These are phyloP conservation scores for Phocides pigmalion DNA, from an alignment of 1,140 invertebrate species.

Conservation along the genomic window DNA sequence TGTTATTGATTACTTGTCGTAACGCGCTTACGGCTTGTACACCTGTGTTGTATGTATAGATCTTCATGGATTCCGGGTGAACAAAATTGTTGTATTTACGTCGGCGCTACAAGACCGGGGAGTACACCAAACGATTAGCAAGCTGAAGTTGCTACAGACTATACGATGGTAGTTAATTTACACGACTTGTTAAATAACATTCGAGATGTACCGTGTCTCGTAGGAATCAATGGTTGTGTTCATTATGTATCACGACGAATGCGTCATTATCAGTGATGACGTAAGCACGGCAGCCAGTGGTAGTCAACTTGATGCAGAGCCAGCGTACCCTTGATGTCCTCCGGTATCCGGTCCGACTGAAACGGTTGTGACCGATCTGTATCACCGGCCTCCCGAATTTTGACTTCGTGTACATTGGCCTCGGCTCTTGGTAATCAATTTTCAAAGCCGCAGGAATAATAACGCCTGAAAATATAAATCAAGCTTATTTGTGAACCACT, in stretches of 20 bases:
- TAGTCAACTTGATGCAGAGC: constrained; percentile 38
- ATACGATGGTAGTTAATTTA: too few relatives aligned
- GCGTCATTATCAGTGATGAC: constrained; percentile 28
- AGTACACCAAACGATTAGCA: too few relatives aligned
- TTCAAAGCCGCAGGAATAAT: not conserved
- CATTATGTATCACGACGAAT: constrained; percentile 26
- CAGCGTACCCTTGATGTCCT: constrained; percentile 33
- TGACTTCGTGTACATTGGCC: constrained; percentile 24
- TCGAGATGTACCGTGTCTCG: too few relatives aligned
- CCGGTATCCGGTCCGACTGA: constrained; percentile 30
- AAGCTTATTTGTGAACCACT: not conserved
- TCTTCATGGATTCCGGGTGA: too few relatives aligned
- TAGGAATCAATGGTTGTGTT: constrained; percentile 25
- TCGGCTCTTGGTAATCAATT: constrained; percentile 11
- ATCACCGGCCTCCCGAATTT: constrained; percentile 44
- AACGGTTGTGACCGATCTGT: constrained; percentile 43
- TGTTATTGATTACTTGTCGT: too few relatives aligned
- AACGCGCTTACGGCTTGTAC: too few relatives aligned
- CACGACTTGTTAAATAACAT: too few relatives aligned
- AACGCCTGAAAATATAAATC: not conserved
- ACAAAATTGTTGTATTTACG: too few relatives aligned
- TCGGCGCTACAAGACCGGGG: too few relatives aligned
- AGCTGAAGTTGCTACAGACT: too few relatives aligned
- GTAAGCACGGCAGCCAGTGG: constrained; percentile 34
- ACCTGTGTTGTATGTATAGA: too few relatives aligned